These are phyloP conservation scores for Cylindroiulus punctatus DNA, from an alignment of 2,888 invertebrate genomes.

Conservation along the genomic window DNA sequence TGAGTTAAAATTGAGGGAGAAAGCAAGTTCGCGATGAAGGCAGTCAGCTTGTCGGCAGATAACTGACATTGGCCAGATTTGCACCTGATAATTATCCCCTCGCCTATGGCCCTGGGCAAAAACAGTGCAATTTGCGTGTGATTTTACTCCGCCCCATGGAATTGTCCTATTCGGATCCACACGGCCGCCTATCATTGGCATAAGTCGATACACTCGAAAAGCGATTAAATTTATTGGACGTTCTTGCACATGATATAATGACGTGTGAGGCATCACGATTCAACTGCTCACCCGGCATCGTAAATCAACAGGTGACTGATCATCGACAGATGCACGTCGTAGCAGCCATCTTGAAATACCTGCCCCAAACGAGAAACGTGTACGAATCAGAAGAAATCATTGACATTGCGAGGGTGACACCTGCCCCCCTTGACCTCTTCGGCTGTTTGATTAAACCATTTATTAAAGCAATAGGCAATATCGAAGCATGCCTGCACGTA, in stretches of 20 bases:
- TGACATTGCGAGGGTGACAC: not conserved
- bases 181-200: not conserved
- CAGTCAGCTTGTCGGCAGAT: not conserved
- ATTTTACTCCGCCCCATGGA: slow-evolving; percentile 50
- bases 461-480: slow-evolving; percentile 3
- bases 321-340: not conserved
- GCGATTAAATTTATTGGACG: slow-evolving; percentile 28
- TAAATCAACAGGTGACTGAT: slow-evolving; percentile 46
- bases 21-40: slow-evolving; percentile 29
- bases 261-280: not conserved
- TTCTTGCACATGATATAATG: not conserved
- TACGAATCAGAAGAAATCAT: not conserved
- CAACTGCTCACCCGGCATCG: not conserved
- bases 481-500: slow-evolving; percentile 20
- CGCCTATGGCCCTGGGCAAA: slow-evolving; percentile 41
- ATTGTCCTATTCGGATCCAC: not conserved
- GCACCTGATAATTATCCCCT: slow-evolving; percentile 48
- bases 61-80: slow-evolving; percentile 50
- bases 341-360: not conserved
- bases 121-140: slow-evolving; percentile 20
- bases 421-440: not conserved
- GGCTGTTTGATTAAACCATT: not conserved
- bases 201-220: not conserved
- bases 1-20: slow-evolving; percentile 24
- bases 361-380: not conserved